Evolutionary conservation across 1,140 invertebrate species (phyloP), one percentile per base, ranked within the genome.

Genomic region (Armadillidium nasatum): DNA sequence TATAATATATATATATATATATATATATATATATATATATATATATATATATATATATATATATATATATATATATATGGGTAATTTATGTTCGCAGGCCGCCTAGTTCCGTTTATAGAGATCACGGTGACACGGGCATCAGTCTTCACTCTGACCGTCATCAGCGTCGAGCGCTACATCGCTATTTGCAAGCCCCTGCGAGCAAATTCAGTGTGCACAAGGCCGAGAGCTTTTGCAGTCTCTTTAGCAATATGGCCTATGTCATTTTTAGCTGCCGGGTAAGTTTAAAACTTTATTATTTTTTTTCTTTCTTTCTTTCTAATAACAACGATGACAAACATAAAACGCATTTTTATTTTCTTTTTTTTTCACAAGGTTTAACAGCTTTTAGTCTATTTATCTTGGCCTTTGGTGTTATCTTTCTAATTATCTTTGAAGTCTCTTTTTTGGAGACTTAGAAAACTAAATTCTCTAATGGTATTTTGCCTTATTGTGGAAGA

Each of bases 181-280:
- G 95, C 94, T 23, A 96, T 97, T 82, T 97, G 94, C 85, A 90
- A 95, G 82, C 95, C 95, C 0, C 85, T 97, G 67, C 89, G 92
- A 82, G 94, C 93, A 0, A 92, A 92, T 79, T 95, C 95, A 84
- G 93, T 94, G 11, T 96, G 94, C 83, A 96, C 94, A 1, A 94
- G 94, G 85, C 89, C 92, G 0, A 87, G 93, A 76, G 93, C 94
- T 0, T 89, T 92, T 7, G 86, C 93, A 69, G 92, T 96, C 73
- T 94, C 94, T 82, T 85, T 92, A 0, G 84, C 91, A 46, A 91
- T 94, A 23, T 97, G 95, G 95, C 11, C 73, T 10, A 50, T 73
- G 7, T 72, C 80, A 7, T 71, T 78, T 13, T 33, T 80, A 13
- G 76, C 79, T 0, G 69, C 78, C 44, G 68, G 67, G 74, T 78